A percentile compares a stretch with the other conserved stretches of the same genome.
Conservation (phyloP, 53 echinoderm and acorn worm species). For the Mesocentrotus franciscanus region DNA sequence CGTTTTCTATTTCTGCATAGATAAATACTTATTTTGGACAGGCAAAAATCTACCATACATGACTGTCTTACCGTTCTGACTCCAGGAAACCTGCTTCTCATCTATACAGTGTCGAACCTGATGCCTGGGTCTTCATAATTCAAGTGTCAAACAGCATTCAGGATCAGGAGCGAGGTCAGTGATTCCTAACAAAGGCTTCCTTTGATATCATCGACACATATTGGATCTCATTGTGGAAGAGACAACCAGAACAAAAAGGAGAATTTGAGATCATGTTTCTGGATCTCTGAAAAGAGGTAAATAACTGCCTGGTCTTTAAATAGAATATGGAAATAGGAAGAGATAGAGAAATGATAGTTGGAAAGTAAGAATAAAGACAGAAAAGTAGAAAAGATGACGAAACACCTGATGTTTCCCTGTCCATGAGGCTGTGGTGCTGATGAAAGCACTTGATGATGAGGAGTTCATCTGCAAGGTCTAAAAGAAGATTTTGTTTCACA, state of each 20-base stretch:
- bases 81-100: not conserved
- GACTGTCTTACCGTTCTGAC: not conserved
- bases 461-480: no score
- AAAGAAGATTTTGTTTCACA: no score
- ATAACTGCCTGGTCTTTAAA: not conserved
- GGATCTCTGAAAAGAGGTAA: not conserved
- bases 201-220: no score
- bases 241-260: not conserved
- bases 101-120: no score
- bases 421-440: no score
- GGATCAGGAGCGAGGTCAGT: no score
- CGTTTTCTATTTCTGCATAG: not conserved
- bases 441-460: no score
- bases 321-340: not conserved
- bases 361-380: not conserved
- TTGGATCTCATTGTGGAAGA: no score
- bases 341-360: not conserved
- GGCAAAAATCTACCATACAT: not conserved
- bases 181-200: no score
- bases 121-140: no score
- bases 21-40: not conserved
- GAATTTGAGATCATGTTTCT: not conserved
- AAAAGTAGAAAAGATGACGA: not conserved
- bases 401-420: no score
- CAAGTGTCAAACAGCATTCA: no score